A percentile compares a stretch with the other conserved stretches of the same genome.
These are phyloP conservation scores for Eutrigla gurnardus DNA, from an alignment of 2,797 vertebrate species.

Conservation along the genomic window DNA sequence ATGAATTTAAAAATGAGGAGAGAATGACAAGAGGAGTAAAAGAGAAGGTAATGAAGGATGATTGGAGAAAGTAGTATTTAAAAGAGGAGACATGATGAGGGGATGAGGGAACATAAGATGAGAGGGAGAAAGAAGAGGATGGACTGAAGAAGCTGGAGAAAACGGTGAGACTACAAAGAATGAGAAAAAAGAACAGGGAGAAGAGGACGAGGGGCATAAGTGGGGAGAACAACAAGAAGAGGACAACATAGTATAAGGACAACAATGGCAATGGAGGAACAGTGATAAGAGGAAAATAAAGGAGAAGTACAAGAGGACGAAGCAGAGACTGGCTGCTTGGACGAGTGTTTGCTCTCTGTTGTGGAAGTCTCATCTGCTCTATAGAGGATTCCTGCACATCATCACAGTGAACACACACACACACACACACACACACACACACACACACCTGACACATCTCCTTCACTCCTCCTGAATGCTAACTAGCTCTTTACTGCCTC, in stretches of 20 bases:
- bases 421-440: too few species aligned
- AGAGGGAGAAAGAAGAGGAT: too few species aligned
- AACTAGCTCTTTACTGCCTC: too few species aligned
- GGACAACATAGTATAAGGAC: not conserved
- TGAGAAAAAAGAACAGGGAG: not conserved
- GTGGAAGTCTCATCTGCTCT: slow-evolving; percentile 6
- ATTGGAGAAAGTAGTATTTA: not conserved
- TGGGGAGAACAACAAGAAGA: not conserved
- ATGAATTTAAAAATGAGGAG: not conserved
- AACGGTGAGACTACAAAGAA: too few species aligned
- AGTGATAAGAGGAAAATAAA: not conserved
- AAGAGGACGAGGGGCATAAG: not conserved
- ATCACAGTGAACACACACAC: slow-evolving; percentile 1
- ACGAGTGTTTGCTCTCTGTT: slow-evolving; percentile 10
- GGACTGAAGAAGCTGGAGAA: not conserved
- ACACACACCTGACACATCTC: too few species aligned
- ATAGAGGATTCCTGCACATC: not conserved
- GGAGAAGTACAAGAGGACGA: not conserved
- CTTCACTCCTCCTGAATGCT: too few species aligned
- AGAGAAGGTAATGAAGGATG: not conserved
- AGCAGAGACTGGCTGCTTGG: too few species aligned
- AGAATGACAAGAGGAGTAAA: not conserved
- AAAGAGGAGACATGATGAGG: not conserved
- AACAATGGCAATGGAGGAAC: not conserved
- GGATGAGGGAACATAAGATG: not conserved